Conservation (phyloP, 2,888 invertebrate genomes). For the Platycheirus albimanus region DNA sequence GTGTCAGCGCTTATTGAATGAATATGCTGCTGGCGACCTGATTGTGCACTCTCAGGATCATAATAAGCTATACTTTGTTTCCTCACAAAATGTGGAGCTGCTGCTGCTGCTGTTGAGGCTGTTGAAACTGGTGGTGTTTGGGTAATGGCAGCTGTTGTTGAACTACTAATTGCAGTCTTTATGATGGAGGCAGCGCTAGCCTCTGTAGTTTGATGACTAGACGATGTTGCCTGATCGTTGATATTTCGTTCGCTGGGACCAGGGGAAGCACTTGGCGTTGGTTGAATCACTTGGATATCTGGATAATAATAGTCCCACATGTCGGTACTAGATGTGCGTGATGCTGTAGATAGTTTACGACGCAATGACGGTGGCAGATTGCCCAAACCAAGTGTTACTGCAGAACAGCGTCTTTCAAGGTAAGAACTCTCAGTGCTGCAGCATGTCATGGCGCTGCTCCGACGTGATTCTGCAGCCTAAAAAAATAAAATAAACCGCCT, state of each 20-base stretch:
- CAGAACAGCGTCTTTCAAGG: constrained; percentile 91
- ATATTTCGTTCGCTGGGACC: constrained; percentile 86
- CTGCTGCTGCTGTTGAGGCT: constrained; percentile 66
- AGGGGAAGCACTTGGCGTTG: constrained; percentile 93
- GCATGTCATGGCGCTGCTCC: constrained; percentile 92
- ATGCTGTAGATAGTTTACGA: constrained; percentile 80
- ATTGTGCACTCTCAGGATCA: constrained; percentile 81
- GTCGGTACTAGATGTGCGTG: constrained; percentile 81
- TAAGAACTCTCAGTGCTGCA: constrained; percentile 93
- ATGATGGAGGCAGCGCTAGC: constrained; percentile 54
- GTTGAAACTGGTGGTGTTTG: constrained; percentile 63
- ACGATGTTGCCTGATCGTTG: constrained; percentile 76
- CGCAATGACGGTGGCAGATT: constrained; percentile 83
- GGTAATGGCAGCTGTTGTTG: constrained; percentile 65
- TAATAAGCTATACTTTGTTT: constrained; percentile 81
- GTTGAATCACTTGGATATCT: constrained; percentile 88
- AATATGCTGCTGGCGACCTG: constrained; percentile 80
- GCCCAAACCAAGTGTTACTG: constrained; percentile 89
- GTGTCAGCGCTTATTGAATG: constrained; percentile 81
- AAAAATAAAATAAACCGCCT: not conserved
- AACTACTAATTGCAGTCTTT: constrained; percentile 74
- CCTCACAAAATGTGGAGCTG: constrained; percentile 77
- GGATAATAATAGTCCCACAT: constrained; percentile 86
- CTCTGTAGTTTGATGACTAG: constrained; percentile 50
- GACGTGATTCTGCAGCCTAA: constrained; percentile 84